Base-by-base conservation (phyloP, 37 sponge, comb jelly and placozoan species). In the Halisarca cf. caerulea region DNA sequence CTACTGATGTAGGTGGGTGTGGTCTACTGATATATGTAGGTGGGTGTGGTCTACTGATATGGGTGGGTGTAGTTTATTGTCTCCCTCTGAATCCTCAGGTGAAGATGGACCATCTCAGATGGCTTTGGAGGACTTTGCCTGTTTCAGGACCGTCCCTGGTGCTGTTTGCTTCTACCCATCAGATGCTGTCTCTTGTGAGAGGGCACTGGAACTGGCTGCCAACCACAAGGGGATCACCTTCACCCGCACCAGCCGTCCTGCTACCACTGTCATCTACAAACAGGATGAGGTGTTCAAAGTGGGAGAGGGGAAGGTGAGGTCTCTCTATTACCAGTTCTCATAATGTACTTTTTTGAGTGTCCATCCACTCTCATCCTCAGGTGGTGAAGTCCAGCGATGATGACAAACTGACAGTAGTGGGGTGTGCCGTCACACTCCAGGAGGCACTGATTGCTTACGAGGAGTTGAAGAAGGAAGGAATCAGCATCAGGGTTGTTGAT, bases 81-180 rank as follows among this genome's bases (percentile, higher is more conserved):
- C 62, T 54, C 32, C n/a, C n/a, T n/a, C n/a, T n/a, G n/a, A n/a
- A 74, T 59, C 25, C 27, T 4, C 66, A 95, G 97, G 97, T 69
- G 99, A 98, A 86, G 99, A 98, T 94, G 99, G 99, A 4, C 99
- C 99, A 30, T 92, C 93, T 27, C 99, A 98, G 93, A 98, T 98
- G 99, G 99, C 97, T 39, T 85, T 98, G 53, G 99, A 98, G 80
- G 99, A 98, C 84, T 89, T 98, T 72, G 99, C 99, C 53, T 91
- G 94, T 89, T 96, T 98, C 83, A 91, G 96, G 25, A 81, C 99
- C 34, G 85, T 98, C 53, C 95, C 95, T 59, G 86, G 85, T 24
- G 84, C 85, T 44, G 91, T 83, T 25, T 93, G 94, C 81, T 98
- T 98, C 92, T 98, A 98, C 84, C 99, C 99, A 15, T 88, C 87